phyloP scores from a whole-genome alignment of 2,888 invertebrate genomes.

The Napeogenes inachia region DNA sequence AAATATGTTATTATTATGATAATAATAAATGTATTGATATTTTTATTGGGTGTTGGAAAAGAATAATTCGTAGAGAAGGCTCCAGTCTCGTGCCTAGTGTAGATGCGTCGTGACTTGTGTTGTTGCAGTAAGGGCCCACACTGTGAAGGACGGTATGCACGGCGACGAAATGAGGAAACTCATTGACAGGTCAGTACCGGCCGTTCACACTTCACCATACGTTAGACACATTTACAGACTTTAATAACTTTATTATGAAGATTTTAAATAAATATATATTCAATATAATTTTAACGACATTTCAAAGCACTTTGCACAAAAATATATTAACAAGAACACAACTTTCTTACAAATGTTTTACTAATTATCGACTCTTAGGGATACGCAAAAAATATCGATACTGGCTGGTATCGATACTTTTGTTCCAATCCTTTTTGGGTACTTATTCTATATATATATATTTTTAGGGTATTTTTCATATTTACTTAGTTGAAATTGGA shows the following conservation, averaged over 20 bases:
- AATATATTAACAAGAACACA: neutral
- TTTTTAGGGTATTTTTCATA: no score
- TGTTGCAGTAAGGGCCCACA: constrained; percentile 82
- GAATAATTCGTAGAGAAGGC: constrained; percentile 52
- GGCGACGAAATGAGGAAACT: constrained; percentile 98
- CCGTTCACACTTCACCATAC: constrained; percentile 27
- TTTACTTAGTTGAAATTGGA: no score
- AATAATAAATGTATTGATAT: no score
- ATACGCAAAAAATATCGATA: no score
- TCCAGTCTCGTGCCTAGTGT: constrained; percentile 66
- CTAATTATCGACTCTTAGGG: constrained; percentile 41
- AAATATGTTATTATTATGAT: no score
- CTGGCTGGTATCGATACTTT: no score
- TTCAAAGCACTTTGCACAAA: constrained; percentile 6
- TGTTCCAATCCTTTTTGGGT: no score
- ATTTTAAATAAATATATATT: neutral
- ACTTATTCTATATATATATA: no score
- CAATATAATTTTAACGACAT: neutral
- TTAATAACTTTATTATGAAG: constrained; percentile 9
- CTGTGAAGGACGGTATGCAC: constrained; percentile 93
- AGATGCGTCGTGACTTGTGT: constrained; percentile 75
- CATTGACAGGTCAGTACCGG: constrained; percentile 93
- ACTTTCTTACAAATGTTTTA: constrained; percentile 12
- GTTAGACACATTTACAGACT: neutral
- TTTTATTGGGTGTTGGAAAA: constrained; percentile 46